Evolutionary conservation across 2,797 vertebrate species (phyloP).

Genomic region (Chloroceryle inda): DNA sequence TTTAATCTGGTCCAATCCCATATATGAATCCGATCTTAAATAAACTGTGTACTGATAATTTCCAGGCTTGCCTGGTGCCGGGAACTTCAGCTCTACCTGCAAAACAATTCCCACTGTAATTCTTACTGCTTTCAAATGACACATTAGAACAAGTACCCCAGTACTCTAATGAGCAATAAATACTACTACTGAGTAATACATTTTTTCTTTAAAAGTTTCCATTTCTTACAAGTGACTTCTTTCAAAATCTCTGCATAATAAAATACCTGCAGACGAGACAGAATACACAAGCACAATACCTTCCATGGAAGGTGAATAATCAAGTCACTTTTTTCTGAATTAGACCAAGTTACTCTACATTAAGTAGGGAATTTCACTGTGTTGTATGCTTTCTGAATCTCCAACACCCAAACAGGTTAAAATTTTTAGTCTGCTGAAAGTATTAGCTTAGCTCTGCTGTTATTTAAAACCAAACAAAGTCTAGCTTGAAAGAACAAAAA

Average conservation of each 20-base stretch:
- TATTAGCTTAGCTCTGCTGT: neutral
- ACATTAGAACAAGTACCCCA: neutral
- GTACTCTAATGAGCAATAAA: neutral
- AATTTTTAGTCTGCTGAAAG: neutral
- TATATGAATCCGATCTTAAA: slow-evolving; percentile 95
- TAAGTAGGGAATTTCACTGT: neutral
- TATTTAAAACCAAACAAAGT: neutral
- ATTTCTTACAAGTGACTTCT: neutral
- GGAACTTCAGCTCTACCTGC: slow-evolving; percentile 98
- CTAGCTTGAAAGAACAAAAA: neutral
- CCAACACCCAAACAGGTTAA: neutral
- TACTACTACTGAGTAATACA: neutral
- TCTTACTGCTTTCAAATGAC: neutral
- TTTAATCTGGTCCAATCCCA: slow-evolving; percentile 97
- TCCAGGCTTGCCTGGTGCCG: slow-evolving; percentile 96
- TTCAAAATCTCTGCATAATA: neutral
- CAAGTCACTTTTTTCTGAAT: neutral
- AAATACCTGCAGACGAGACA: neutral
- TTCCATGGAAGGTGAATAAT: neutral
- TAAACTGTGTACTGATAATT: slow-evolving; percentile 98
- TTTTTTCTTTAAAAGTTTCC: neutral
- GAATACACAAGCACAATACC: neutral
- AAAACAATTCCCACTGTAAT: neutral
- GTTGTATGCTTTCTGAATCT: neutral
- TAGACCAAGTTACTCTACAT: neutral